Base-by-base conservation (phyloP, 2,888 invertebrate species). In the Notodonta dromedarius region DNA sequence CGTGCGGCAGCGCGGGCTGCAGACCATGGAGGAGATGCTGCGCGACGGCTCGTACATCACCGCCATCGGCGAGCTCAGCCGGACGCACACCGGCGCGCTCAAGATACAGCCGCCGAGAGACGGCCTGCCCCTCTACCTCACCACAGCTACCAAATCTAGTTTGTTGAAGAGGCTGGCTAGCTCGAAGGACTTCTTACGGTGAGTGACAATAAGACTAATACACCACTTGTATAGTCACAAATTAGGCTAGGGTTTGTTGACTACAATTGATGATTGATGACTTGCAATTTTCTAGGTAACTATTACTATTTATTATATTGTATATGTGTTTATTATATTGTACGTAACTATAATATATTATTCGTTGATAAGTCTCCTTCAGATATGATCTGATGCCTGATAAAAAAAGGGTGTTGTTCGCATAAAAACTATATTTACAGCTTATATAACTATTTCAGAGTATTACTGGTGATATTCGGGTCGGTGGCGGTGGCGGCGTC, bases 21-120 rank as follows among this genome's bases (percentile, higher is more conserved):
- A 98, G 86, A 96, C 97, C 7, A 97, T 97, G 56, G 98, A 98
- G 84, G 96, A 96, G 88, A 96, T 98, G 95, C 91, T 98, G 5
- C 93, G 97, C 0, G 96, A 97, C 78, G 98, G 97, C 14, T 96
- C 97, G 57, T 95, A 96, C 69, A 94, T 98, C 54, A 97, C 98
- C 0, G 95, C 95, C 5, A 95, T 98, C 59, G 98, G 98, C 13
- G 92, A 98, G 88, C 88, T 98, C 35, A 94, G 95, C 57, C 80
- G 94, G 46, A 93, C 94, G n/a, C 94, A 95, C 58, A 94, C 95
- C 13, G 94, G 95, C 53, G 93, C 94, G 0, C 80, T 97, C 60
- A 95, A 96, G 76, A 94, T 98, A 77, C 96, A 97, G 80, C 96
- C 97, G 0, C 97, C 98, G 0, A 86, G 93, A 12, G 94, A 95